A percentile compares a stretch with the other conserved stretches of the same genome.
phyloP scores from a whole-genome alignment of 2,113 vertebrate species.

The Anguilla rostrata region DNA sequence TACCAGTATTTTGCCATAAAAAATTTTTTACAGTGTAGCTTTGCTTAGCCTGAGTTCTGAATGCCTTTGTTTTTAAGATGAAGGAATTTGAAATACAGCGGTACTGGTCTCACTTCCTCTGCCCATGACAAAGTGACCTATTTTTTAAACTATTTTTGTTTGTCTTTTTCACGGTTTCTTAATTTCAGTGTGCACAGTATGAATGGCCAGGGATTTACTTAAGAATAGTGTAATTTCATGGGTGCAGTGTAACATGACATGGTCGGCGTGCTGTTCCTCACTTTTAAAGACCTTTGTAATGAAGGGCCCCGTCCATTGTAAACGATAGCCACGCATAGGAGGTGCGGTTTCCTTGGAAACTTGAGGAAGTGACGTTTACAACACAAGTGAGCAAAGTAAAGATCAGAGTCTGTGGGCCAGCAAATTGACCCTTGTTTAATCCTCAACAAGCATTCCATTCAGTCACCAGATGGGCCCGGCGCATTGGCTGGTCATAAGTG shows the following conservation, averaged over 20 bases:
- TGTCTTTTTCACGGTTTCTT: not conserved
- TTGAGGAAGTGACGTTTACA: constrained; percentile 28
- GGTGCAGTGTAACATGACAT: not conserved
- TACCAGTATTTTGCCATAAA: no score
- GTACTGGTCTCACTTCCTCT: not conserved
- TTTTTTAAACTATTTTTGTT: not conserved
- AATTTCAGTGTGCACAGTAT: not conserved
- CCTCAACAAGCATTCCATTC: constrained; percentile 28
- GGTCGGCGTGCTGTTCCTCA: not conserved
- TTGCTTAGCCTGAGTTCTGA: no score
- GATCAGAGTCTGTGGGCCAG: constrained; percentile 32
- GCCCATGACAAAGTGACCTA: not conserved
- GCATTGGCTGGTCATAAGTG: constrained; percentile 22
- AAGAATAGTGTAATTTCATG: not conserved
- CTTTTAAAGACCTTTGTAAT: not conserved
- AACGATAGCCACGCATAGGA: not conserved
- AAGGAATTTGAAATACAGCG: constrained; percentile 4
- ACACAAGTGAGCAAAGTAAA: constrained; percentile 23
- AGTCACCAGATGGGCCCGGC: constrained; percentile 11
- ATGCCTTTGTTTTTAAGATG: constrained; percentile 39
- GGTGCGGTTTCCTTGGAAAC: constrained; percentile 1
- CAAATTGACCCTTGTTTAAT: constrained; percentile 21
- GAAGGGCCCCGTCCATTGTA: not conserved
- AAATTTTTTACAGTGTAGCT: no score
- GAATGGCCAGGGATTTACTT: not conserved